Percentiles rank a stretch among this genome's conserved stretches.
Evolutionary conservation across 2,113 vertebrate genomes (phyloP).

Genomic region (Ochotona princeps): DNA sequence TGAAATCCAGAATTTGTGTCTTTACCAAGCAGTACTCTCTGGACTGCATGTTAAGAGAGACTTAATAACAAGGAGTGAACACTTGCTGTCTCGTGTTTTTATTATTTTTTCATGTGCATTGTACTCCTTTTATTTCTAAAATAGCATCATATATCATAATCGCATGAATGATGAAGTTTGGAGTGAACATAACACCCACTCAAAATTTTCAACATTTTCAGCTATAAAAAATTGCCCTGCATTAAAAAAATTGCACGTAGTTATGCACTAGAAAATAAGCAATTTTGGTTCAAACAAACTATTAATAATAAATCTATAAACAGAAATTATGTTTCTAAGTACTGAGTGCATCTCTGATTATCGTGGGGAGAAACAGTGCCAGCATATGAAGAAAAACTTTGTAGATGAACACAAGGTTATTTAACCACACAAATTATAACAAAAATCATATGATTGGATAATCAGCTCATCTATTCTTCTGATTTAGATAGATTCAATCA

Average conservation of each 20-base stretch:
- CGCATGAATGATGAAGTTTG: not conserved
- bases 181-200: not conserved
- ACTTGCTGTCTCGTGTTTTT: not conserved
- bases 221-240: not conserved
- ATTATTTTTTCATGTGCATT: not conserved
- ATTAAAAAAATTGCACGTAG: conserved; percentile 12
- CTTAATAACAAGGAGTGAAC: not conserved
- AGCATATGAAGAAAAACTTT: not conserved
- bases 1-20: not conserved
- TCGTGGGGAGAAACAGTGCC: not conserved
- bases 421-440: not conserved
- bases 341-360: not conserved
- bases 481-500: not conserved
- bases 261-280: not conserved
- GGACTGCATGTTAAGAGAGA: not conserved
- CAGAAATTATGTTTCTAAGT: not conserved
- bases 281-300: conserved; percentile 5
- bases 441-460: not conserved
- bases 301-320: not conserved
- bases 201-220: not conserved
- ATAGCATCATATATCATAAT: not conserved
- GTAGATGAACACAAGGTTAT: not conserved
- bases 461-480: not conserved
- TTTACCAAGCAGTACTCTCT: not conserved
- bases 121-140: not conserved